Evolutionary conservation across 2,113 vertebrate species (phyloP), one percentile per base, ranked within the genome.

Genomic region (Nerophis lumbriciformis): DNA sequence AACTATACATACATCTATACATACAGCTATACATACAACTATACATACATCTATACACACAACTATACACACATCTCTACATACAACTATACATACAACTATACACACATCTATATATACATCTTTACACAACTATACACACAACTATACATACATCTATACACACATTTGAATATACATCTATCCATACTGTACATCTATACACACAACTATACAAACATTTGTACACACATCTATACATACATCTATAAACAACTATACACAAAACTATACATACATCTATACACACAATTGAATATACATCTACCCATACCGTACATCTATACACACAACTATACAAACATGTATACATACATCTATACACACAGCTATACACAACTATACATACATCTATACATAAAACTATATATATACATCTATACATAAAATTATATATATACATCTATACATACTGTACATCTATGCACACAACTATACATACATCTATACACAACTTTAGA

Each of bases 51-150:
- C 2, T 28, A 28, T 4, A 28, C 4, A 28, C 2, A 28, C 2
- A 28, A 2, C 2, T 28, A 28, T 28, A 28, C 28, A 28, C 3
- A 28, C 4, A 4, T 2, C 28, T 28, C 1, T 4, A 28, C 4
- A 19, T 19, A 28, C 28, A 4, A 2, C 28, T 28, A 28, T 28
- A 28, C 28, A 28, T 3, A 28, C 28, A 28, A 2, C 59, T 6
- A 49, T 61, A 8, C 8, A 61, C 51, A 47, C 6, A 61, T 51
- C 48, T 45, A 66, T 59, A 11, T 8, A 50, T 14, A 28, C 12
- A 44, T 50, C 48, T 39, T 61, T 61, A 44, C 4, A 5, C 14
- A 53, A 2, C 19, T 12, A 9, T 28, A 28, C 28, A 28, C 2
- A 28, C 28, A 28, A 2, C 28, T 28, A 28, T 28, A 28, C 4